These are phyloP conservation scores for Enteromius unitaeniatus DNA, from an alignment of 2,797 vertebrate species.

Conservation along the genomic window DNA sequence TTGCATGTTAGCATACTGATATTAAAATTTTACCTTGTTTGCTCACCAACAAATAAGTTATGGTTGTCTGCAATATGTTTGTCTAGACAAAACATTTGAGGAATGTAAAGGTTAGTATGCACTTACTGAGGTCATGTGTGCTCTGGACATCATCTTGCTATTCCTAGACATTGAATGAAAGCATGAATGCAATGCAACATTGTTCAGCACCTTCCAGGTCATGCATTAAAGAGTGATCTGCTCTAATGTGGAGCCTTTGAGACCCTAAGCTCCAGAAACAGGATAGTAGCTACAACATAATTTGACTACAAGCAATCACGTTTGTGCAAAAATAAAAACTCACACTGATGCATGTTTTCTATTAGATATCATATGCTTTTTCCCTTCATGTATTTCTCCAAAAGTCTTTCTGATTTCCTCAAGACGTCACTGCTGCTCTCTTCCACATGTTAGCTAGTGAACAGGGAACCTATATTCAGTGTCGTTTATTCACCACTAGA, in stretches of 20 bases:
- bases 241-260: neutral
- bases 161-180: neutral
- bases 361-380: neutral
- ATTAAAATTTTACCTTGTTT: neutral
- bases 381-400: neutral
- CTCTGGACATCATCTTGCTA: slow-evolving; percentile 23
- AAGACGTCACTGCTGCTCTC: neutral
- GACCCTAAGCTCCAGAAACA: neutral
- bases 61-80: neutral
- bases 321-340: neutral
- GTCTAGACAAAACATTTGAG: slow-evolving; percentile 11
- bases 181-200: neutral
- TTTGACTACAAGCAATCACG: neutral
- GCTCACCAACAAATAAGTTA: neutral
- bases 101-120: slow-evolving; percentile 1
- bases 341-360: neutral
- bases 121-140: neutral
- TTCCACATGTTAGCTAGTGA: neutral
- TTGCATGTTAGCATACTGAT: neutral
- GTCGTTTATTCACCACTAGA: slow-evolving; percentile 15
- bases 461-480: neutral
- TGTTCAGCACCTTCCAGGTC: slow-evolving; percentile 1
- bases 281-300: too few relatives aligned
- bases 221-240: neutral
- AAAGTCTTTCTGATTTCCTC: neutral